A percentile compares a stretch with the other conserved stretches of the same genome.
phyloP scores from a whole-genome alignment of 2,113 vertebrate genomes.

The Dromas ardeola region DNA sequence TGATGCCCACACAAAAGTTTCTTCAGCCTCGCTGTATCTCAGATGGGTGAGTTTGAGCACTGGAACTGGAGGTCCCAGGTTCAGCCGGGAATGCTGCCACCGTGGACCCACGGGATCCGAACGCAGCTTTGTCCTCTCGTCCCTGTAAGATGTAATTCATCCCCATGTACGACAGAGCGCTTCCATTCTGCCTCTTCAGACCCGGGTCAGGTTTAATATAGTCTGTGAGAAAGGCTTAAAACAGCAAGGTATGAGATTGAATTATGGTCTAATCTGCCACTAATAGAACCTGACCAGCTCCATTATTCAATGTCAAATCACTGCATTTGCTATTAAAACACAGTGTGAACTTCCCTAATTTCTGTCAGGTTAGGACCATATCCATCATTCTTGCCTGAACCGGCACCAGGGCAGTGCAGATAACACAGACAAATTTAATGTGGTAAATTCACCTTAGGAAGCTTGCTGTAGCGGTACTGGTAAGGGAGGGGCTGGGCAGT shows the following conservation, averaged over 20 bases:
- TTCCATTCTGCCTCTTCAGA: not conserved
- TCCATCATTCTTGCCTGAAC: conserved; percentile 53
- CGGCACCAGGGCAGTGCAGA: conserved; percentile 11
- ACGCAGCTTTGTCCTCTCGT: not conserved
- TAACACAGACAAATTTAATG: conserved; percentile 57
- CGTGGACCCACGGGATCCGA: rapidly evolving
- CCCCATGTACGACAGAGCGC: not conserved
- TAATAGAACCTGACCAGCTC: conserved; percentile 61
- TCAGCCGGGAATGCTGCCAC: not conserved
- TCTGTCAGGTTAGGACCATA: conserved; percentile 55
- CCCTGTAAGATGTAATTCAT: not conserved
- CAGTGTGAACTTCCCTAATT: conserved; percentile 59
- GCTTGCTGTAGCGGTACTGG: not conserved
- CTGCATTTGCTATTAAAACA: conserved; percentile 59
- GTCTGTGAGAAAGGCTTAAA: conserved; percentile 48
- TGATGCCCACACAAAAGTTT: not conserved
- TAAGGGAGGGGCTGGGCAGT: conserved; percentile 46
- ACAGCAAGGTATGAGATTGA: conserved; percentile 49
- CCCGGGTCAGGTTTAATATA: conserved; percentile 49
- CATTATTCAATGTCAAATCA: conserved; percentile 66
- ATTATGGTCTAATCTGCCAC: conserved; percentile 64
- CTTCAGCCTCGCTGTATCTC: rapidly evolving
- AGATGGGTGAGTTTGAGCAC: not conserved
- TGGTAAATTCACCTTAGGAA: conserved; percentile 51
- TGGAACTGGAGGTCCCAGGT: not conserved